These are phyloP conservation scores for Cepaea nemoralis DNA, from an alignment of 1,140 invertebrate species.

Conservation along the genomic window DNA sequence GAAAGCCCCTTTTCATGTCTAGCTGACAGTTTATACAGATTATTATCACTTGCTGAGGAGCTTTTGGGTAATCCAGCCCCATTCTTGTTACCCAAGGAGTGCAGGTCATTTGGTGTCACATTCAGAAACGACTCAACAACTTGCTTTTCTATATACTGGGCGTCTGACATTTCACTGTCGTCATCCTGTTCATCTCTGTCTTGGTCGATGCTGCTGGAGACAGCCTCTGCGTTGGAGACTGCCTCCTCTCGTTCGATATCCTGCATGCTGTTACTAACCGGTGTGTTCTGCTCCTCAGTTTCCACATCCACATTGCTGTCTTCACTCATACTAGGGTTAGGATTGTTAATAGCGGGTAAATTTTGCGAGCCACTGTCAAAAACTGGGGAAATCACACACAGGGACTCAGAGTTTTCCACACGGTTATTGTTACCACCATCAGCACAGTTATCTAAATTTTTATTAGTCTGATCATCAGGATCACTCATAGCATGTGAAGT, in stretches of 20 bases:
- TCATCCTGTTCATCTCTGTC: neutral
- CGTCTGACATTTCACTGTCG: constrained; percentile 17
- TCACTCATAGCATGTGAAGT: constrained; percentile 11
- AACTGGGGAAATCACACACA: neutral
- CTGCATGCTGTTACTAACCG: neutral
- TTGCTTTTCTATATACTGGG: constrained; percentile 35
- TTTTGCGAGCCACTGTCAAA: neutral
- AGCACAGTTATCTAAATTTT: constrained; percentile 19
- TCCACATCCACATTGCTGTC: constrained; percentile 36
- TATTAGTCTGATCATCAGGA: neutral
- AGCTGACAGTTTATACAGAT: neutral
- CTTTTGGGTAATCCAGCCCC: neutral
- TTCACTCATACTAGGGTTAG: constrained; percentile 32
- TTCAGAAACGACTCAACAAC: constrained; percentile 32
- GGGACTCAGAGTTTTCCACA: constrained; percentile 11
- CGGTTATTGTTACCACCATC: constrained; percentile 9
- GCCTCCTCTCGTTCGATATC: neutral
- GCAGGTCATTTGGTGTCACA: constrained; percentile 12
- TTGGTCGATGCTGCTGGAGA: neutral
- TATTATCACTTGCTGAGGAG: constrained; percentile 8
- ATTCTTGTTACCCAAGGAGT: neutral
- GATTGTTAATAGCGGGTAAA: constrained; percentile 15
- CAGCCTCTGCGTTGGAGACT: constrained; percentile 5
- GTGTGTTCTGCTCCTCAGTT: constrained; percentile 21
- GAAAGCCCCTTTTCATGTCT: neutral